phyloP scores from a whole-genome alignment of 2,797 vertebrate genomes.

The Mormyrops boulengeri region DNA sequence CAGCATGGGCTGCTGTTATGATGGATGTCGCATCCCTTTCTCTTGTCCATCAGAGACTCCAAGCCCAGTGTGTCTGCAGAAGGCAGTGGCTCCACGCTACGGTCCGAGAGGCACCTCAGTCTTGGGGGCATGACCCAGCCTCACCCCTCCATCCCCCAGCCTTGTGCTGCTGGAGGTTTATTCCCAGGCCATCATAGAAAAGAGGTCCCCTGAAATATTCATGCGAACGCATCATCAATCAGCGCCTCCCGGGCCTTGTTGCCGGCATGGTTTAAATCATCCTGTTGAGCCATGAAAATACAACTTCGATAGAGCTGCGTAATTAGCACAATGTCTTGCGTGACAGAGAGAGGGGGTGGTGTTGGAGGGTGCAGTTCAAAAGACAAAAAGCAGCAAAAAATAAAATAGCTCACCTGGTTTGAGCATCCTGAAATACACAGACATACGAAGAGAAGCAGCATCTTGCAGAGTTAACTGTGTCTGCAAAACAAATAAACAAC shows the following conservation, averaged over 20 bases:
- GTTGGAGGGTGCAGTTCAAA: not conserved
- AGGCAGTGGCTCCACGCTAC: not conserved
- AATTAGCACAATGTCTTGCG: not conserved
- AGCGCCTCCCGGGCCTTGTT: not conserved
- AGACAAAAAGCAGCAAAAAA: not conserved
- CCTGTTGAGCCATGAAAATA: not conserved
- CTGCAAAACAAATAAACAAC: not conserved
- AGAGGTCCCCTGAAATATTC: not conserved
- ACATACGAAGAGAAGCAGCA: not conserved
- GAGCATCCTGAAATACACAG: not conserved
- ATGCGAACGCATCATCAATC: not conserved
- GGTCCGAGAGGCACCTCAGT: not conserved
- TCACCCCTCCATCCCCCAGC: not conserved
- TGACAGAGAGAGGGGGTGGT: not conserved
- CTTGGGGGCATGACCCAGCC: not conserved
- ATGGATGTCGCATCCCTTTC: constrained; percentile 42
- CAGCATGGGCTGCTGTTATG: constrained; percentile 46
- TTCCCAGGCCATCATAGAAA: not conserved
- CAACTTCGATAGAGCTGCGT: not conserved
- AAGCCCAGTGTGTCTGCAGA: not conserved
- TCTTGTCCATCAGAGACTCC: constrained; percentile 35
- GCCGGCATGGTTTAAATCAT: not conserved
- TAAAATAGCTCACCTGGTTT: not conserved
- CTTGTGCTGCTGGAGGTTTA: not conserved
- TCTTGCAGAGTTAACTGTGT: not conserved